Evolutionary conservation across 2,888 invertebrate genomes (phyloP), one percentile per base, ranked within the genome.

Genomic region (Drosophila antonietae): DNA sequence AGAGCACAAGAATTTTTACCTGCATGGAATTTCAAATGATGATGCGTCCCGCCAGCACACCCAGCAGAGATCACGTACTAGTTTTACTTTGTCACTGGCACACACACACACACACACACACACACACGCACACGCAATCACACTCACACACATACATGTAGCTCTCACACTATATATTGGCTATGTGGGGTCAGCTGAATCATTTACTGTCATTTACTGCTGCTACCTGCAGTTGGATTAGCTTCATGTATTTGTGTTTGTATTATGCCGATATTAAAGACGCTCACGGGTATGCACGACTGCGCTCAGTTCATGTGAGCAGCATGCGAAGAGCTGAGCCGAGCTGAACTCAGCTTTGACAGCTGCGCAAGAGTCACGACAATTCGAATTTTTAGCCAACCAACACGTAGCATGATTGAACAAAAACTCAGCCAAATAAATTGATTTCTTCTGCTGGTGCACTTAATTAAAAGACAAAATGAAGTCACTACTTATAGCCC

Each of bases 121-220:
- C 23, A 39, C 44, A 60, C n/a, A n/a, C n/a, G n/a, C 23, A 43
- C 64, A 61, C 20, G 33, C 28, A 33, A 2, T 59, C 31, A 52
- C 3, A 41, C 44, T 28, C 33, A 41, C 37, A 37, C 51, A 28
- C 37, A 44, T 15, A 49, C 12, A n/a, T 10, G n/a, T 2, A 3
- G 49, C 12, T 46, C 39, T 47, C 43, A 63, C 28, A 44, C 35
- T 31, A 6, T n/a, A 43, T 31, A 52, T 52, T 69, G 62, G 70
- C 71, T 46, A 68, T 76, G 72, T 76, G 72, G 75, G 67, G 61
- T 77, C 70, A 84, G 77, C 83, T 89, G 86, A 83, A 89, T 89
- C 85, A 89, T 89, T 89, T 90, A 90, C 89, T 89, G 86, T 75
- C 81, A 81, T 81, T 81, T 80, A 76, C 76, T 73, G 68, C 78